phyloP scores from a whole-genome alignment of 2,113 vertebrate genomes.

The Stercorarius parasiticus region DNA sequence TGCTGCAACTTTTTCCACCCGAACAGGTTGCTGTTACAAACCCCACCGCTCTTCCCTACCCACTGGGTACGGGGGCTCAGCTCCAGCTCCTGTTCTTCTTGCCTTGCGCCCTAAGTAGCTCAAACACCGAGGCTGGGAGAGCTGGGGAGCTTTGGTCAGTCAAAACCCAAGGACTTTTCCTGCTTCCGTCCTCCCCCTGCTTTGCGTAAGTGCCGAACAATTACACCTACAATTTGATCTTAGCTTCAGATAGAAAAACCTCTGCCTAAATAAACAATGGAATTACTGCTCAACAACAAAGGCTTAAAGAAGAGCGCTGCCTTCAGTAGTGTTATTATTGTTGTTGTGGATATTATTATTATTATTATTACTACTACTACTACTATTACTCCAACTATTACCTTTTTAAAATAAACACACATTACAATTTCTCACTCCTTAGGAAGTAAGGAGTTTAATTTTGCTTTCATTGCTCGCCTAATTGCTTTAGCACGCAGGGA shows the following conservation, averaged over 20 bases:
- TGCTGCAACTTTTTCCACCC: constrained; percentile 55
- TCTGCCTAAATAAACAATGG: constrained; percentile 69
- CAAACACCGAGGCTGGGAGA: background rate
- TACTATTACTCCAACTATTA: background rate
- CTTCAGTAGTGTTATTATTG: constrained; percentile 3
- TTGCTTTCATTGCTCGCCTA: constrained; percentile 19
- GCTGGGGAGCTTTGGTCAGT: constrained; percentile 64
- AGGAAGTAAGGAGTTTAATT: constrained; percentile 41
- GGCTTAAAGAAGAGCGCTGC: constrained; percentile 26
- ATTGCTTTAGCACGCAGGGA: constrained; percentile 45
- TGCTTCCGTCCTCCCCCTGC: constrained; percentile 49
- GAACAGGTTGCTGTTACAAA: constrained; percentile 42
- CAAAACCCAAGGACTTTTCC: constrained; percentile 42
- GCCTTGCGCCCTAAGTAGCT: background rate
- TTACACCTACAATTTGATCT: constrained; percentile 74
- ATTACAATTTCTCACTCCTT: background rate
- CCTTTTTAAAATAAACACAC: constrained; percentile 33
- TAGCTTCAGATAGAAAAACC: constrained; percentile 68
- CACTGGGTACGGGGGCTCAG: background rate
- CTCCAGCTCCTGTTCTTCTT: background rate
- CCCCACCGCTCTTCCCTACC: background rate
- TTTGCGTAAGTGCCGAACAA: constrained; percentile 50
- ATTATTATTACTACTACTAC: background rate
- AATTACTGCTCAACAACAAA: constrained; percentile 56
- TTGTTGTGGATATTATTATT: constrained; percentile 1